Percentiles rank a stretch among this genome's conserved stretches.
These are phyloP conservation scores for Reticulitermes lucifugus DNA, from an alignment of 2,888 invertebrate species.

Conservation along the genomic window DNA sequence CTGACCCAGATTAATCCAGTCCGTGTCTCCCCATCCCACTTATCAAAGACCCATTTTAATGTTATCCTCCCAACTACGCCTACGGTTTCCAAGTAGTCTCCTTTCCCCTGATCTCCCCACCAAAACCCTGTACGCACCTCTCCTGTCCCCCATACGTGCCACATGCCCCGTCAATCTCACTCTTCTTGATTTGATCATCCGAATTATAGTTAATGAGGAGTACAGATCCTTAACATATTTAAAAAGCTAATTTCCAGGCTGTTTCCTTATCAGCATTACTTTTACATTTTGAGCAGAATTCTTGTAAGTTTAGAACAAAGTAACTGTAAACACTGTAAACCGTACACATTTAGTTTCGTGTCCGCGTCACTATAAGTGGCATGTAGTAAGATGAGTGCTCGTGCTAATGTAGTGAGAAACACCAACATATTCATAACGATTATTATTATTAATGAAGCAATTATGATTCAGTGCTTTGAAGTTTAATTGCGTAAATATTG, in stretches of 20 bases:
- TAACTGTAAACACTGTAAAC: not conserved
- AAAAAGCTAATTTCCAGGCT: not conserved
- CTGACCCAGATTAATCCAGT: no score
- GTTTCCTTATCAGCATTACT: not conserved
- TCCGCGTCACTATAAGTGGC: no score
- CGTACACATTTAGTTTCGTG: not conserved
- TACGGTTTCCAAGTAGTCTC: no score
- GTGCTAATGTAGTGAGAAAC: not conserved
- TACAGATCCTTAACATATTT: not conserved
- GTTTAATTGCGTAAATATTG: conserved; percentile 34
- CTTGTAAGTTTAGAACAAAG: not conserved
- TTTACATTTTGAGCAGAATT: not conserved
- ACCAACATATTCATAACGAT: conserved; percentile 9
- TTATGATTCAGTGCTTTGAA: conserved; percentile 23
- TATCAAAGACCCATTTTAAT: no score
- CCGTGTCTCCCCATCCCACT: no score
- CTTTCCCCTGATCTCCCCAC: no score
- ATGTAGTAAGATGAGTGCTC: not conserved
- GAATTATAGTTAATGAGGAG: no score
- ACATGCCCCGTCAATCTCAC: no score
- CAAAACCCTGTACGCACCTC: no score
- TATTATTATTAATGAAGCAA: conserved; percentile 33
- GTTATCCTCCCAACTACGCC: no score
- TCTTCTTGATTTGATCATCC: no score
- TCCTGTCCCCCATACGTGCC: no score